Evolutionary conservation across 2,888 invertebrate species (phyloP), one percentile per base, ranked within the genome.

Genomic region (Balanococcus diminutus): DNA sequence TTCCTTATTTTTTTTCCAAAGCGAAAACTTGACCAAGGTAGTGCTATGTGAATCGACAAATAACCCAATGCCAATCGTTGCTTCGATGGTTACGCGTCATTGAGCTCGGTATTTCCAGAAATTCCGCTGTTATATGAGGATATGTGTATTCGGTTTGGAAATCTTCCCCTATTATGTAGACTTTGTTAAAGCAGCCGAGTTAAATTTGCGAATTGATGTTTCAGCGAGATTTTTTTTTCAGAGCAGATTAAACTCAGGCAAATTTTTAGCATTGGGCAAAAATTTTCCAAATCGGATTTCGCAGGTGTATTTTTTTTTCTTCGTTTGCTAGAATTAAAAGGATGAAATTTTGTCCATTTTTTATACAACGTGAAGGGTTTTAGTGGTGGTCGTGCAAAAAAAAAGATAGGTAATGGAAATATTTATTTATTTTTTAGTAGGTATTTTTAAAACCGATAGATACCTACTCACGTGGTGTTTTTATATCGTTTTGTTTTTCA

Each of bases 21-120:
- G 16, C 67, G 67, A 67, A 67, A 67, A 67, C 67, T 67, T 67
- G 67, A 67, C 67, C 67, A 67, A 67, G 67, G 67, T 67, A 31
- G 2, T 11, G 46, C 16, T 14, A 67, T 5, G 67, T 8, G 28
- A 67, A 67, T 67, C 67, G 67, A 67, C 67, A 67, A 67, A 67
- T 67, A 67, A 67, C 67, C 67, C 28, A 28, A 67, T 67, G 67
- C 67, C 67, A 67, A 67, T 67, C 28, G 67, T 67, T 67, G 67
- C 28, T 22, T 56, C 56, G 56, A 67, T 67, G 67, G 67, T 67
- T 67, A 67, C 67, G 67, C 67, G 67, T 67, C 67, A 67, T 67
- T 67, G 67, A 67, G 28, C 28, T 28, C 28, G 67, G 67, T 28
- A 67, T 67, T 67, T 31, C 16, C 14, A 67, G 5, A 28, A 67